phyloP scores from a whole-genome alignment of 2,888 invertebrate species.

The Metopia argyrocephala region DNA sequence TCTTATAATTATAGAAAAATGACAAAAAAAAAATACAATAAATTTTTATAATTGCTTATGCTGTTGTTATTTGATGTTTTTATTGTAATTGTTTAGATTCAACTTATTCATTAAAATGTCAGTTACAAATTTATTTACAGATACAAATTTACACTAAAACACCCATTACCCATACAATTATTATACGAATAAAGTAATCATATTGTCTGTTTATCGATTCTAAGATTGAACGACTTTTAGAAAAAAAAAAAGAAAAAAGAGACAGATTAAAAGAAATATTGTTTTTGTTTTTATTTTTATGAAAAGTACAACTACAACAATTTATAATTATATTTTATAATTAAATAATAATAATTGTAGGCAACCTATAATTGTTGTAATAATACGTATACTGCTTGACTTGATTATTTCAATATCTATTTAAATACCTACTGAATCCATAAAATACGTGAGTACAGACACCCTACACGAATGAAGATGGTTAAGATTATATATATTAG shows the following conservation, averaged over 20 bases:
- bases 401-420: constrained; percentile 22
- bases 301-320: constrained; percentile 38
- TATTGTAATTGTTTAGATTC: constrained; percentile 15
- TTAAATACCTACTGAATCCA: neutral
- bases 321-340: constrained; percentile 57
- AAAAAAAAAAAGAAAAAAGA: constrained; percentile 14
- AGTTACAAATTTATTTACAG: constrained; percentile 17
- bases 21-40: neutral
- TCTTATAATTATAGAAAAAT: constrained; percentile 22
- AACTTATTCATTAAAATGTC: constrained; percentile 3
- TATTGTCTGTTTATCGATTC: neutral
- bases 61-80: no score
- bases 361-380: constrained; percentile 16
- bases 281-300: constrained; percentile 2
- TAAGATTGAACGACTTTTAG: constrained; percentile 45
- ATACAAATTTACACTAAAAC: neutral
- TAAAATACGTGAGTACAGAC: constrained; percentile 26
- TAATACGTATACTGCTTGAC: constrained; percentile 30
- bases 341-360: constrained; percentile 50
- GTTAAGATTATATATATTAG: no score
- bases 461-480: no score
- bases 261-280: neutral
- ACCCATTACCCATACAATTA: neutral
- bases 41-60: constrained; percentile 6
- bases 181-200: neutral